These are phyloP conservation scores for Papilio machaon DNA, from an alignment of 1,140 invertebrate genomes.

Conservation along the genomic window DNA sequence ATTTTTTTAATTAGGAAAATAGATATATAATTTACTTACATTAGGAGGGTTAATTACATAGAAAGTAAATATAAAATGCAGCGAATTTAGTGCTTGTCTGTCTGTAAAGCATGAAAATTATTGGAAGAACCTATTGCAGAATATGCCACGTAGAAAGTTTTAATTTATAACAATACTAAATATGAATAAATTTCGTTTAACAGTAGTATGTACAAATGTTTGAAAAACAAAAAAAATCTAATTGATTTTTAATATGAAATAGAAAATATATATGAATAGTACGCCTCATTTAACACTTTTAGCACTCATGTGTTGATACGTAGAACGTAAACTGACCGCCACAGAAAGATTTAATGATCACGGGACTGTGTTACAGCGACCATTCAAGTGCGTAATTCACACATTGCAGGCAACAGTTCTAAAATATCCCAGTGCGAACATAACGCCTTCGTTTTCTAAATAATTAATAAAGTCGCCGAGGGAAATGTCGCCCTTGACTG, in stretches of 20 bases:
- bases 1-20: not conserved
- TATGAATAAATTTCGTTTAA: no score
- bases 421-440: slow-evolving; percentile 65
- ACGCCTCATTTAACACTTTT: slow-evolving; percentile 65
- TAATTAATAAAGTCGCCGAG: slow-evolving; percentile 68
- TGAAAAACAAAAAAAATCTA: not conserved
- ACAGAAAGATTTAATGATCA: slow-evolving; percentile 60
- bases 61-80: no score
- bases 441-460: slow-evolving; percentile 59
- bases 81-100: no score
- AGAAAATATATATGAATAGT: slow-evolving; percentile 28
- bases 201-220: no score
- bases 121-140: no score
- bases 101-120: no score
- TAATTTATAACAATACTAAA: no score
- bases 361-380: slow-evolving; percentile 56
- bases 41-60: no score
- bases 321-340: slow-evolving; percentile 59
- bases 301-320: slow-evolving; percentile 61
- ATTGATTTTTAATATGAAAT: not conserved
- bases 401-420: slow-evolving; percentile 59
- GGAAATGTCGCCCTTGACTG: slow-evolving; percentile 66
- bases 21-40: no score
- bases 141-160: no score
- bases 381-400: slow-evolving; percentile 60